Evolutionary conservation across 2,888 invertebrate species (phyloP).

Genomic region (Plagodis dolabraria): DNA sequence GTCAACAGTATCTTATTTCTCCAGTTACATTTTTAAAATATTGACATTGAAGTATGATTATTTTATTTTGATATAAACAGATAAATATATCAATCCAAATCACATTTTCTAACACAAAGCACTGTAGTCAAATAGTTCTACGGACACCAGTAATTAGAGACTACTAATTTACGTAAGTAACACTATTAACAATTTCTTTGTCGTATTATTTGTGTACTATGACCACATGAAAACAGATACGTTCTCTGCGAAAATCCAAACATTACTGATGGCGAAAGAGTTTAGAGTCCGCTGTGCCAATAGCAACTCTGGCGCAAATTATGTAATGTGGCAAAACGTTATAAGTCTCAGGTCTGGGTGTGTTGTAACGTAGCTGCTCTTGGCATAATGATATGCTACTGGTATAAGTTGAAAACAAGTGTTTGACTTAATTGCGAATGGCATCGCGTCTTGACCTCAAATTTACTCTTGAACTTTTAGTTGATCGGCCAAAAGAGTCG

Average conservation of each 20-base stretch:
- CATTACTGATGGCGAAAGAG: conserved; percentile 15
- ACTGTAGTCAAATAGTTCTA: background rate
- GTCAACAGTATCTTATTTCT: too few species aligned
- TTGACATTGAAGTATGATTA: too few species aligned
- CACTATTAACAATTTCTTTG: background rate
- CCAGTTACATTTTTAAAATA: too few species aligned
- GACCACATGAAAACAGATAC: conserved; percentile 1
- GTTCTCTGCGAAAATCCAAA: conserved; percentile 9
- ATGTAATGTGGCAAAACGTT: conserved; percentile 17
- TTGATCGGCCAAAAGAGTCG: too few species aligned
- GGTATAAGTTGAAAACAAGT: background rate
- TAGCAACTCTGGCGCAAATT: conserved; percentile 16
- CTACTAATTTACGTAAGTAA: background rate
- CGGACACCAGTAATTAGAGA: background rate
- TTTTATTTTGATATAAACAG: too few species aligned
- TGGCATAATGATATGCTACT: background rate
- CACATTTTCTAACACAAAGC: conserved; percentile 2
- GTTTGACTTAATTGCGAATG: background rate
- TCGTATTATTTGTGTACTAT: background rate
- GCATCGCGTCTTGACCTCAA: background rate
- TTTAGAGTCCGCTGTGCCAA: background rate
- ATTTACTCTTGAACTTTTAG: too few species aligned
- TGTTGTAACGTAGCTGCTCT: background rate
- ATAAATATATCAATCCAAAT: background rate
- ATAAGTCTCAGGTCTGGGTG: background rate